Base-by-base conservation (phyloP, 2,888 invertebrate species). In the Trichogramma evanescens region DNA sequence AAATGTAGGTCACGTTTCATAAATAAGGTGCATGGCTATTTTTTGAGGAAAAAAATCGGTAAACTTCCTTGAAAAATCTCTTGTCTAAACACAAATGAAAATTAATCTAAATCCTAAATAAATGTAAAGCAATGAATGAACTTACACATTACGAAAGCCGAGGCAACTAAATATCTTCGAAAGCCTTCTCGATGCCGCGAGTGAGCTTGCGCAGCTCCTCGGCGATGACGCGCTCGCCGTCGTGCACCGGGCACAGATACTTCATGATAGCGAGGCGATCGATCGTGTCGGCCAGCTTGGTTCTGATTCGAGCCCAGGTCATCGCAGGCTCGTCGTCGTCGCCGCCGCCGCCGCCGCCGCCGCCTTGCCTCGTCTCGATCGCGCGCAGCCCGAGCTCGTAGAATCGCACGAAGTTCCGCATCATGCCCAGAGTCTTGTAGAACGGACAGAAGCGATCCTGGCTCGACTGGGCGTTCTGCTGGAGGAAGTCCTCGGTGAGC, bases 361-460 rank as follows among this genome's bases (percentile, higher is more conserved):
- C 2, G 95, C 90, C 79, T 95, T 94, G 53, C 92, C 13, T 13
- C 13, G 13, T 13, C 13, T 13, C 13, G 13, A 13, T 13, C 13
- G 13, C 13, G 13, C 13, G 13, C 13, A 13, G 13, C 13, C 13
- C 88, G 87, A 95, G 86, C 80, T 99, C 96, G 81, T 96, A 95
- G 83, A 99, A 94, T 57, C 89, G 81, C 73, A 98, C 93, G 78
- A 98, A 95, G 84, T 97, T 98, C 78, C 85, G 88, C 74, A 99
- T 80, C 96, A 99, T 99, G 70, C 95, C 96, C 63, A 93, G 93
- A 8, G 96, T 97, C 84, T 98, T 99, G 86, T 96, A 98, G 85
- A 98, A 98, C 70, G 98, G 98, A 75, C 97, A 98, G 86, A 94
- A 97, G 66, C 95, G 86, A 80, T 94, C 94, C 81, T 93, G 93